Base-by-base conservation (phyloP, 2,113 vertebrate species). In the Entosphenus tridentatus region DNA sequence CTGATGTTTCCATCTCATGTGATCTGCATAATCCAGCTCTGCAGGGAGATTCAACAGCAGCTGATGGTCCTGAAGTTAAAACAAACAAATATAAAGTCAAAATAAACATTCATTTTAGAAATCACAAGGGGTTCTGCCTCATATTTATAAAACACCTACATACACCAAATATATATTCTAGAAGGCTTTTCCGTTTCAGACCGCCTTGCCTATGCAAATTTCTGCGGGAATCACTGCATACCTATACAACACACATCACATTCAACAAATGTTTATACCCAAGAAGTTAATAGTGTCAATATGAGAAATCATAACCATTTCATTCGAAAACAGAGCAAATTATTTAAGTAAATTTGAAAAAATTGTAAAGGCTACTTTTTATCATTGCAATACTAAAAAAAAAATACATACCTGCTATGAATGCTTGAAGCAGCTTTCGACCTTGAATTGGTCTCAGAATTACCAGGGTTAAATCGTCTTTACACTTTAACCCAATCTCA, bases 401-500 rank as follows among this genome's bases (percentile, higher is more conserved):
- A 68, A 67, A n/a, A n/a, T n/a, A n/a, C n/a, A 68, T 68, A 68
- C n/a, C 67, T 68, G 67, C 67, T 68, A n/a, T 62, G 68, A 72
- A 72, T 62, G 56, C 21, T 21, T 21, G 21, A 21, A 21, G 3
- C 21, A 21, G 21, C 21, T 21, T 21, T 21, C 21, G 3, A 67
- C 69, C 10, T 56, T 72, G 67, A 57, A 70, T 11, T 67, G 11
- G 10, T 70, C 55, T 18, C 67, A n/a, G n/a, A 72, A 68, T 62
- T 71, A 54, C 67, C 21, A 21, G 21, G 21, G 21, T 21, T 3
- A 21, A 21, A 21, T 21, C 21, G 3, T 21, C 21, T 21, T 3
- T 21, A 21, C 21, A 21, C 3, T 21, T 3, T 21, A 21, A 3
- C 21, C 21, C 21, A 21, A 21, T 21, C 21, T 21, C 21, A 21